Conservation (phyloP, 2,888 invertebrate genomes). For the Oligia strigilis region DNA sequence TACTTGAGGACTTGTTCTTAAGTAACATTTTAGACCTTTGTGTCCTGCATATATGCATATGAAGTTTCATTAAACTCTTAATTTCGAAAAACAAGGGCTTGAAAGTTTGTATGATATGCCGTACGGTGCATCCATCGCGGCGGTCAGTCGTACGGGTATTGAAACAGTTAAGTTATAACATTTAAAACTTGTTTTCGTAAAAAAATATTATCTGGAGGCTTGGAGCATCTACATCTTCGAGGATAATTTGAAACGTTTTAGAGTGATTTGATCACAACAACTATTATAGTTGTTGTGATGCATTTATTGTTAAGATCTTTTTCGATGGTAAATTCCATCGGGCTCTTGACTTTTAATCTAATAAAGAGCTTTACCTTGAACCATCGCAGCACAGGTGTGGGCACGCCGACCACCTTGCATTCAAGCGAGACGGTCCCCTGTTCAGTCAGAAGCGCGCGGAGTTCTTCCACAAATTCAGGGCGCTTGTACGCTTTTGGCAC, state of each 20-base stretch:
- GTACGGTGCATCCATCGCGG: no score
- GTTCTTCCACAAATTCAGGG: constrained; percentile 96
- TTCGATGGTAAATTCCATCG: no score
- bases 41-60: no score
- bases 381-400: constrained; percentile 94
- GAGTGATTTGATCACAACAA: not conserved
- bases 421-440: constrained; percentile 97
- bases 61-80: no score
- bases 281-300: not conserved
- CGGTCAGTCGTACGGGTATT: no score
- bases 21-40: no score
- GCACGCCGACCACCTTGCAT: constrained; percentile 97
- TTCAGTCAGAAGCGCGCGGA: constrained; percentile 95
- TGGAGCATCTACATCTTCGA: not conserved
- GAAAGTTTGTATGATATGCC: no score
- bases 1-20: no score
- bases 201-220: not conserved
- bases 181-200: no score
- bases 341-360: not conserved
- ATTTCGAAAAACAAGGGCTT: no score
- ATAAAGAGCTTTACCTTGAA: constrained; percentile 81
- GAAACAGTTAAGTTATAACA: no score
- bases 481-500: constrained; percentile 97
- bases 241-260: not conserved
- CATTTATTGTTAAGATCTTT: not conserved